Conservation (phyloP, 2,888 invertebrate species). For the Luffia ferchaultella region DNA sequence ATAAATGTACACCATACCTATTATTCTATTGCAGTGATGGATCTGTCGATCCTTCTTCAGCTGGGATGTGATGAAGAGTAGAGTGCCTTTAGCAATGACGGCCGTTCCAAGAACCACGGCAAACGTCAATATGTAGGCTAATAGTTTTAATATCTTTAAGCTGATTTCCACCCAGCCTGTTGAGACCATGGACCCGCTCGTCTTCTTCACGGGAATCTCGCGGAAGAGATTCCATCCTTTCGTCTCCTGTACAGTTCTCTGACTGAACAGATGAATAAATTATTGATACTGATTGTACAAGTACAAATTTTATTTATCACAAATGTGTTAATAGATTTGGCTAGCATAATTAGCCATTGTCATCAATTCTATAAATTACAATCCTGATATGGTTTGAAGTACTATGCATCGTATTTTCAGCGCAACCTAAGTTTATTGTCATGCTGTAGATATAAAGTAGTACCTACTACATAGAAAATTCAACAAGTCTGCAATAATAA, state of each 20-base stretch:
- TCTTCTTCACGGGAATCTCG: conserved; percentile 72
- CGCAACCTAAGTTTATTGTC: too few relatives aligned
- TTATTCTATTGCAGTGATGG: conserved; percentile 65
- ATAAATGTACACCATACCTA: too few relatives aligned
- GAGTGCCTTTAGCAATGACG: conserved; percentile 75
- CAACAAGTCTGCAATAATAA: too few relatives aligned
- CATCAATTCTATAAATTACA: conserved; percentile 1
- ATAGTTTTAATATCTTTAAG: conserved; percentile 70
- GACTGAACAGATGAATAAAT: conserved; percentile 27
- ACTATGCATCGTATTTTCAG: too few relatives aligned
- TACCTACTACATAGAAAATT: too few relatives aligned
- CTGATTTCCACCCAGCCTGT: conserved; percentile 68
- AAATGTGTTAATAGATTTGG: too few relatives aligned
- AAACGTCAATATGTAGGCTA: conserved; percentile 76
- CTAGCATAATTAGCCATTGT: conserved; percentile 5
- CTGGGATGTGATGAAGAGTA: conserved; percentile 78
- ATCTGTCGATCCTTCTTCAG: conserved; percentile 62
- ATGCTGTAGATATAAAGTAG: too few relatives aligned
- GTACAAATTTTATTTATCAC: not conserved
- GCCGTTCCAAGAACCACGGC: conserved; percentile 70
- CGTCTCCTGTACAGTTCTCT: conserved; percentile 60
- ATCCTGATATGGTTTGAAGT: not conserved
- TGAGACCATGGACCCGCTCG: conserved; percentile 73
- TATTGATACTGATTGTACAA: not conserved
- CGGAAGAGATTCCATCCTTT: conserved; percentile 84